Evolutionary conservation across 2,888 invertebrate species (phyloP).

Genomic region (Thysanoteuthis rhombus): DNA sequence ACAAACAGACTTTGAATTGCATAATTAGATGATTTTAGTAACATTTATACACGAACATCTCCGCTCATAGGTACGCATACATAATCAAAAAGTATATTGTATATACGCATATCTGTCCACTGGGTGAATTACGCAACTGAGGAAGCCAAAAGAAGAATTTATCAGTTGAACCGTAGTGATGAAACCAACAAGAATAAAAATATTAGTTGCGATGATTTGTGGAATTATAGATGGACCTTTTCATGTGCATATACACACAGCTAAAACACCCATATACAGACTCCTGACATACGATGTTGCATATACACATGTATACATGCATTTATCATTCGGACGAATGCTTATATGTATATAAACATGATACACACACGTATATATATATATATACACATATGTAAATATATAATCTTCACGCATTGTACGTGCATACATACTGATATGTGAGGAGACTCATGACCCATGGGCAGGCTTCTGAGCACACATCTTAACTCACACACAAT

Average conservation of each 20-base stretch:
- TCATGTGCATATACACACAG: too few relatives aligned
- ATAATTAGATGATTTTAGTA: too few relatives aligned
- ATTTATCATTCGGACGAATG: too few relatives aligned
- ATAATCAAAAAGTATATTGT: neutral
- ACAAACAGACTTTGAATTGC: too few relatives aligned
- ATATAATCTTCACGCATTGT: neutral
- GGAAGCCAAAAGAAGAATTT: neutral
- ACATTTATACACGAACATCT: too few relatives aligned
- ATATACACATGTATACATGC: too few relatives aligned
- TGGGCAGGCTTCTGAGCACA: neutral
- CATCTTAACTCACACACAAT: neutral
- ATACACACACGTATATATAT: too few relatives aligned
- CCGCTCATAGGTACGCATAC: neutral
- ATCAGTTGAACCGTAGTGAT: neutral
- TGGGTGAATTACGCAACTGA: neutral
- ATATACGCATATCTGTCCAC: neutral
- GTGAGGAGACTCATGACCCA: neutral
- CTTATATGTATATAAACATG: too few relatives aligned
- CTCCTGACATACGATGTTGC: too few relatives aligned
- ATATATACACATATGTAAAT: too few relatives aligned
- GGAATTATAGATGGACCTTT: too few relatives aligned
- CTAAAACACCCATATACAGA: too few relatives aligned
- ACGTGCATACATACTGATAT: neutral
- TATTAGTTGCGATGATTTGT: neutral
- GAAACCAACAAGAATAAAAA: neutral